Base-by-base conservation (phyloP, 2,113 vertebrate genomes). In the Carettochelys insculpta region DNA sequence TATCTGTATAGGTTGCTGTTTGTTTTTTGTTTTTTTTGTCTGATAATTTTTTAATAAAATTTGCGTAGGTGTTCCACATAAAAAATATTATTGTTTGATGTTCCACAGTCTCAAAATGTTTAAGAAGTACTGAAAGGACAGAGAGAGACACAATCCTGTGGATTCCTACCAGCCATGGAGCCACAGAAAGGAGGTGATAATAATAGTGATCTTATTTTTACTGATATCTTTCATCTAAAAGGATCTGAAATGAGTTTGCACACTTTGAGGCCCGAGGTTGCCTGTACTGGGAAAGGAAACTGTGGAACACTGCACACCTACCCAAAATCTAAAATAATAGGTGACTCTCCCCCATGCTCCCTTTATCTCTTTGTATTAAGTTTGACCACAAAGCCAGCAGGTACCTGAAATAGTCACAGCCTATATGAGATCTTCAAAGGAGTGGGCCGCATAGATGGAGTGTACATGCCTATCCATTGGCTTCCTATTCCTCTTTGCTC, bases 321-420 rank as follows among this genome's bases (percentile, higher is more conserved):
- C 54, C 77, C 45, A 81, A 7, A 20, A 31, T n/a, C 4, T 27
- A 3, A 2, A 83, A 11, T 6, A 71, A 17, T 14, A 17, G 31
- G 16, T 68, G 61, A 68, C 31, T 68, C n/a, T 68, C n/a, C n/a
- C 2, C 8, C n/a, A 31, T 0, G 13, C 19, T 20, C 11, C 50
- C 14, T n/a, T n/a, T 52, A 75, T 41, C 24, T 82, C 79, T 80
- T 81, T 86, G 47, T 17, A 58, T 5, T 17, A 65, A 10, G 27
- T 54, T 48, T 29, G 8, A 41, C 77, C 56, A 88, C 7, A 43
- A 68, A 45, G 53, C 1, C 25, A 75, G 47, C 0, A 68, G 11
- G 31, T 41, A 80, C 92, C 53, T 54, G 53, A 25, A 54, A 54
- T 54, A 54, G 8, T 20, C 53, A 77, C 12, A 53, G 4, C 68